Evolutionary conservation across 2,113 vertebrate species (phyloP), one percentile per base, ranked within the genome.

Genomic region (Nothocercus nigrocapillus): DNA sequence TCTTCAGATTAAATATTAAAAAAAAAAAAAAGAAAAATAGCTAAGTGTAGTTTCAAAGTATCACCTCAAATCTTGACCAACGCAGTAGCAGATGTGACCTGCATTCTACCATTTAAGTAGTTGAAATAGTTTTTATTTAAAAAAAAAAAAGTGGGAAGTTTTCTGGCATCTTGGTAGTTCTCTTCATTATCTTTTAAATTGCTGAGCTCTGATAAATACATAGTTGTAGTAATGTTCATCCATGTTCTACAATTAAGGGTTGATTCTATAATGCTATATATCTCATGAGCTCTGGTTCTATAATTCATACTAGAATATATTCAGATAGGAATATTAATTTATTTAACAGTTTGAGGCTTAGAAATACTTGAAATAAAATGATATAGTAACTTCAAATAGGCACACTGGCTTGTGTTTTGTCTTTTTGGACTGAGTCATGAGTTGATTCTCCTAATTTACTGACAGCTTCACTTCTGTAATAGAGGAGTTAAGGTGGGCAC

Each of bases 71-170:
- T 66, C 8, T 56, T 74, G 22, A n/a, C 36, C 78, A 61, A 67
- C 86, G 36, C 25, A 32, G 34, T 73, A 22, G 24, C 61, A 74
- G 22, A 38, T 47, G 21, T 69, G 25, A 53, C 54, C 40, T 83
- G 7, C 16, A 3, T 66, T 78, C 90, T 92, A 38, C 13, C 12
- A n/a, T 62, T 16, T 66, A 9, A 75, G 45, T 54, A 74, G 30
- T 25, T 34, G 61, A 86, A 89, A 74, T 89, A 13, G 69, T 12
- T 93, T 92, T 44, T 53, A 1, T 87, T 81, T 83, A 59, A 66
- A 62, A 70, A 11, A 88, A 79, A 77, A 45, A 32, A 66, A 67
- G 73, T 78, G 38, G 68, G 53, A 25, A 56, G 34, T 63, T 70
- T 59, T 1, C 7, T 19, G 36, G 25, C 25, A 16, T 75, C 9